Evolutionary conservation across 1,140 invertebrate genomes (phyloP).

Genomic region (Protaetia brevitarsis): DNA sequence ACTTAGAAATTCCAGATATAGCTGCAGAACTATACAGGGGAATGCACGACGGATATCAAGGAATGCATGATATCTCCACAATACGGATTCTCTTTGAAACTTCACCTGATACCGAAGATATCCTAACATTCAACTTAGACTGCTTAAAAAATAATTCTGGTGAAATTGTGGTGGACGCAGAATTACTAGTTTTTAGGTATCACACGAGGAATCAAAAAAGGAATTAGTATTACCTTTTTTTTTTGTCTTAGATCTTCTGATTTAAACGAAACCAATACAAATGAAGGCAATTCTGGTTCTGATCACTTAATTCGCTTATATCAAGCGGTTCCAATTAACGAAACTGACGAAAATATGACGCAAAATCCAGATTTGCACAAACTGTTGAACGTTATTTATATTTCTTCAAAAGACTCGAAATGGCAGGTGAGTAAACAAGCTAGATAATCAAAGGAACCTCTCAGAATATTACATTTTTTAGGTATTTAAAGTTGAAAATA

Average conservation of each 20-base stretch:
- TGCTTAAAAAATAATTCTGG: constrained; percentile 26
- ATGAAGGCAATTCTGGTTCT: neutral
- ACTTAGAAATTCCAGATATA: constrained; percentile 10
- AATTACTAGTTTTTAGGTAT: constrained; percentile 41
- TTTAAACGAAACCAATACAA: constrained; percentile 32
- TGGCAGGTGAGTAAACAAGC: constrained; percentile 44
- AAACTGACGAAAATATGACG: neutral
- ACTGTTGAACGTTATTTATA: constrained; percentile 42
- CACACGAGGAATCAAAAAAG: neutral
- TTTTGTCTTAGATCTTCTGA: constrained; percentile 29
- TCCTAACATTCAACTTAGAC: constrained; percentile 39
- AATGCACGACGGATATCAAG: constrained; percentile 1
- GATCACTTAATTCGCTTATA: constrained; percentile 14
- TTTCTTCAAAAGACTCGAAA: constrained; percentile 38
- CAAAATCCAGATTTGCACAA: constrained; percentile 41
- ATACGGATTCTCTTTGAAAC: constrained; percentile 19
- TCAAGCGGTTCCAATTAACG: neutral
- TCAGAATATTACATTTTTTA: constrained; percentile 27
- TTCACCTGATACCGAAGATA: neutral
- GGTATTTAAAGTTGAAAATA: constrained; percentile 44
- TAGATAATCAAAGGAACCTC: neutral
- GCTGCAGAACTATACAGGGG: neutral
- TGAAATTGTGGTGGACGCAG: constrained; percentile 33
- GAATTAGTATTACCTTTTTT: neutral
- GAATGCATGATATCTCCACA: neutral